Percentiles rank a stretch among this genome's conserved stretches.
These are phyloP conservation scores for Meloidogyne hapla DNA, from an alignment of 1,140 invertebrate genomes.

Conservation along the genomic window DNA sequence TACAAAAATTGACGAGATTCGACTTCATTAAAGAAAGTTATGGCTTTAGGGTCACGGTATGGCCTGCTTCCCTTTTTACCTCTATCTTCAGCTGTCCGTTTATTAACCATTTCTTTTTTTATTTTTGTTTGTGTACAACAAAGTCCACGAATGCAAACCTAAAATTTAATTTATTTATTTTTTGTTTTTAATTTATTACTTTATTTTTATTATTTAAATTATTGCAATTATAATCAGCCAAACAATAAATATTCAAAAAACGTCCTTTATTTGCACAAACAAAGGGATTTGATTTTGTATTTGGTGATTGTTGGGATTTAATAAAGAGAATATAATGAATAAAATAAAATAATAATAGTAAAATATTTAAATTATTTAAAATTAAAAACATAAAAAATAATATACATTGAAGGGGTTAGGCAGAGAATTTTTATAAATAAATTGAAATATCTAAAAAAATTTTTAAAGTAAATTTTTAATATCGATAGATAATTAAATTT, in stretches of 20 bases:
- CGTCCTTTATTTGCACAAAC: constrained; percentile 14
- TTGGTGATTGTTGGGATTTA: background rate
- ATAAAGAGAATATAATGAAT: background rate
- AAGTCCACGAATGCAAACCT: constrained; percentile 4
- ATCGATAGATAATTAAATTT: too few relatives aligned
- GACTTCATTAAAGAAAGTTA: too few relatives aligned
- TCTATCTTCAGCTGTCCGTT: background rate
- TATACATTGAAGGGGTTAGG: background rate
- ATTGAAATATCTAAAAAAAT: too few relatives aligned
- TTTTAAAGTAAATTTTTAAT: too few relatives aligned
- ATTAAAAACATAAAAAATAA: background rate
- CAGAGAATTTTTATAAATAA: too few relatives aligned
- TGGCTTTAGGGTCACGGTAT: too few relatives aligned
- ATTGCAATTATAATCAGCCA: constrained; percentile 20
- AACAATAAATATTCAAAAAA: constrained; percentile 6
- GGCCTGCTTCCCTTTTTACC: too few relatives aligned
- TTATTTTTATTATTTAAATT: background rate
- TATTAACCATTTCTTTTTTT: constrained; percentile 8
- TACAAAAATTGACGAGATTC: too few relatives aligned
- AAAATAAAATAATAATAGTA: background rate
- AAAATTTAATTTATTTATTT: background rate
- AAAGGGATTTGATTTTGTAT: background rate
- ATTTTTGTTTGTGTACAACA: constrained; percentile 5
- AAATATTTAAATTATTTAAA: background rate
- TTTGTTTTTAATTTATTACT: background rate